Evolutionary conservation across 2,797 vertebrate genomes (phyloP), one percentile per base, ranked within the genome.

Genomic region (Ctenopoma multispine): DNA sequence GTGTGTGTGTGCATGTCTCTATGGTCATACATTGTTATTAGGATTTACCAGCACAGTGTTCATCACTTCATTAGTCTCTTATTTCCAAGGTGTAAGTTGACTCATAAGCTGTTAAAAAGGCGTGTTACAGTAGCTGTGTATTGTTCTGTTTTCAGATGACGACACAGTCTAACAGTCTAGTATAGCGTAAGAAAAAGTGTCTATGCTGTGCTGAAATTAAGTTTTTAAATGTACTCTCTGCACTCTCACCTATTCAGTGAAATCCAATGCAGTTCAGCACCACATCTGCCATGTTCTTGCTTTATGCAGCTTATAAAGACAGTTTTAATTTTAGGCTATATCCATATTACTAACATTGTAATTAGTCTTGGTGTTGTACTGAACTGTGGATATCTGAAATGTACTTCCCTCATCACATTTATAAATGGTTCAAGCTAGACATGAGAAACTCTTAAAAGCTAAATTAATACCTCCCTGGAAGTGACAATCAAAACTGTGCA

Each of bases 11-110:
- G 31, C 38, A 27, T 75, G 47, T 27, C 5, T 59, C 4, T 24
- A 5, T 62, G 59, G 65, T 72, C 57, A 58, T 63, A 78, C 17
- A 47, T 47, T 67, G 49, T 62, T 79, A 60, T 77, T 74, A 65
- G 44, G 43, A 81, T 79, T 69, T 48, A 69, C 38, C 64, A 72
- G 66, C 50, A 61, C 21, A 53, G 17, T 64, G 77, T 67, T 78
- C 29, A 81, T 81, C 46, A 72, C 44, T 70, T 74, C 41, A 59
- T 81, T 82, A 75, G 24, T 66, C 15, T 51, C n/a, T 46, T 21
- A 12, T 67, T 74, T 67, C 29, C 55, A 17, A 51, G 27, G 51
- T 56, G 51, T 41, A 40, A 44, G 40, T 50, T 63, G 27, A 72
- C 58, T 75, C 51, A 47, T 50, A 47, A 38, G 61, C 12, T 69